A percentile compares a stretch with the other conserved stretches of the same genome.
phyloP scores from a whole-genome alignment of 2,113 vertebrate species.

The Phrynosoma blainvillii region DNA sequence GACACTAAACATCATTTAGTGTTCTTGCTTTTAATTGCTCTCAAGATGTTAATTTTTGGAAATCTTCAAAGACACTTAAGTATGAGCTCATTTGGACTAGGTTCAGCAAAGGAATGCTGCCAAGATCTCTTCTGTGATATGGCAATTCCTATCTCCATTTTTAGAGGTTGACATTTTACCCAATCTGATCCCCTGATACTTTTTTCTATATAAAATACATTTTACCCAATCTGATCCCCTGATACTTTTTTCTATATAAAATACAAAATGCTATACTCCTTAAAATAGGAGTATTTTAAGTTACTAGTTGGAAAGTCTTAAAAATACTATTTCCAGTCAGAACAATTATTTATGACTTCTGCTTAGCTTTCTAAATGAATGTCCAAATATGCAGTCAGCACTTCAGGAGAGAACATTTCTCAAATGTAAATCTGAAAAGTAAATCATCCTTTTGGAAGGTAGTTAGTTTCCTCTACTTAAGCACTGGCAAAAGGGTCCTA shows the following conservation, averaged over 20 bases:
- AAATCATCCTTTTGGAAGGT: slow-evolving; percentile 23
- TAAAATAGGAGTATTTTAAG: not conserved
- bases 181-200: not conserved
- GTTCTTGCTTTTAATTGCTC: not conserved
- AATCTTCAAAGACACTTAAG: not conserved
- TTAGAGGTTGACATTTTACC: not conserved
- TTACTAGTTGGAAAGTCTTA: not conserved
- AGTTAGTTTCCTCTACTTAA: not conserved
- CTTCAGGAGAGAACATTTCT: slow-evolving; percentile 29
- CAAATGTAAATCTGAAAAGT: slow-evolving; percentile 14
- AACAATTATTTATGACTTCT: slow-evolving; percentile 29
- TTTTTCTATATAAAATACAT: slow-evolving; percentile 7
- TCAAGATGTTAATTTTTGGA: not conserved
- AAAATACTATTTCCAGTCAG: slow-evolving; percentile 16
- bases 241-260: not conserved
- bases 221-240: not conserved
- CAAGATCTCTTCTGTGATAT: not conserved
- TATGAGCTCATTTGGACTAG: not conserved
- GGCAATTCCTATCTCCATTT: not conserved
- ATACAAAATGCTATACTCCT: not conserved
- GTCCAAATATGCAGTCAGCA: slow-evolving; percentile 20
- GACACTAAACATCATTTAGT: not conserved
- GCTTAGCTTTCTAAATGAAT: slow-evolving; percentile 20
- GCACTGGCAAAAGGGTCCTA: not conserved
- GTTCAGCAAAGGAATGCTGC: not conserved